A percentile compares a stretch with the other conserved stretches of the same genome.
Evolutionary conservation across 2,797 vertebrate species (phyloP).

Genomic region (Myioborus miniatus): DNA sequence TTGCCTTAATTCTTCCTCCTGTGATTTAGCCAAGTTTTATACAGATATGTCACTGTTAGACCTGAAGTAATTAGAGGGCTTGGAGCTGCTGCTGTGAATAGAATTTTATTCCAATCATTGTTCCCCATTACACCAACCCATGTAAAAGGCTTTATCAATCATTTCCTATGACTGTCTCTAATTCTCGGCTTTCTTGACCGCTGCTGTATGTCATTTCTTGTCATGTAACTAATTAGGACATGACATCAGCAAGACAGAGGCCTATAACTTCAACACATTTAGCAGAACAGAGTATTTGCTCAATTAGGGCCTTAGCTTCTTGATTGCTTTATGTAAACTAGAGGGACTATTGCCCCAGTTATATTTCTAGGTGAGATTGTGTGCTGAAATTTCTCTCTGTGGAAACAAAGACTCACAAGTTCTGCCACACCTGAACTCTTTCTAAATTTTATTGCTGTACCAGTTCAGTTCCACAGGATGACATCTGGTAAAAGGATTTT

Average conservation of each 20-base stretch:
- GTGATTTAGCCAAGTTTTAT: background rate
- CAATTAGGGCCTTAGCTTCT: background rate
- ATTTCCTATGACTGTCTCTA: background rate
- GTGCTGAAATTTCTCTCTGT: background rate
- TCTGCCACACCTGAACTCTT: background rate
- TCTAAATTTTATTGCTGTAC: background rate
- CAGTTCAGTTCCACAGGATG: background rate
- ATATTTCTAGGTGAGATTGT: background rate
- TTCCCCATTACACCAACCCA: background rate
- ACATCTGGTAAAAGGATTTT: background rate
- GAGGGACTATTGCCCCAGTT: background rate
- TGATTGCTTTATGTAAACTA: background rate
- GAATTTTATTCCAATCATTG: background rate
- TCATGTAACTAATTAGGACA: background rate
- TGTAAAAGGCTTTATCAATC: conserved; percentile 2
- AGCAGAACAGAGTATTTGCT: background rate
- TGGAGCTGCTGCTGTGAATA: background rate
- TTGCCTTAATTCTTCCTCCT: background rate
- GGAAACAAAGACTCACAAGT: background rate
- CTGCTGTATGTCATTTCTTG: background rate
- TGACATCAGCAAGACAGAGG: background rate
- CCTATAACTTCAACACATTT: background rate
- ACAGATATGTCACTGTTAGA: background rate
- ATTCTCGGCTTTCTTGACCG: background rate
- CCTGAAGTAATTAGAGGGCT: background rate